A percentile compares a stretch with the other conserved stretches of the same genome.
phyloP scores from a whole-genome alignment of 2,797 vertebrate species.

The Karalla daura region DNA sequence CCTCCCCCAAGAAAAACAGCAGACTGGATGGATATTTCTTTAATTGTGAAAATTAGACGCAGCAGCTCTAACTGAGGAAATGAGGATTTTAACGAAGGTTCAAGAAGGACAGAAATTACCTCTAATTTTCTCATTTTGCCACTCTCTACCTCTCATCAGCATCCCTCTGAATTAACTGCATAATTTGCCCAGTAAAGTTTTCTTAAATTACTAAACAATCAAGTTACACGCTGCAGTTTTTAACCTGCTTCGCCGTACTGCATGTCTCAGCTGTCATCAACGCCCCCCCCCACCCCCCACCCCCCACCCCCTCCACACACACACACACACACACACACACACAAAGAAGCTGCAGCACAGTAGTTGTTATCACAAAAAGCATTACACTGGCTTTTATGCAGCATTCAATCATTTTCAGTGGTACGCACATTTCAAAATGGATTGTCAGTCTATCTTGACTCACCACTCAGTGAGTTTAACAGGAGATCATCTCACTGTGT shows the following conservation, averaged over 20 bases:
- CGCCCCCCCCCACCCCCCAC: no score
- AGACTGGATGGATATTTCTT: conserved; percentile 1
- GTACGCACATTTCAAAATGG: not conserved
- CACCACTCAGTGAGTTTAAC: not conserved
- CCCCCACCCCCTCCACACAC: no score
- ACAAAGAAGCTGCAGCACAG: not conserved
- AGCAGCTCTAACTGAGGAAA: conserved; percentile 15
- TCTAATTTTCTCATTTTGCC: conserved; percentile 26
- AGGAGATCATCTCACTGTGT: no score
- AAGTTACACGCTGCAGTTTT: conserved; percentile 5
- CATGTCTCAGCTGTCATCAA: not conserved
- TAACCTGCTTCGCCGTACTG: not conserved
- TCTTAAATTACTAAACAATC: not conserved
- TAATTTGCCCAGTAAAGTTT: not conserved
- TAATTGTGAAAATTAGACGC: conserved; percentile 19
- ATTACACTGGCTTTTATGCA: no score
- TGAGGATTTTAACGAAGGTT: conserved; percentile 27
- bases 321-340: no score
- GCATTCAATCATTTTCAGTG: no score
- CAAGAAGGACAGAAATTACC: conserved; percentile 17
- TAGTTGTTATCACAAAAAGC: no score
- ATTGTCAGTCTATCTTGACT: not conserved
- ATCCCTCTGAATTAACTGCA: not conserved
- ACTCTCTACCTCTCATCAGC: conserved; percentile 7
- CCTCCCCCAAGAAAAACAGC: conserved; percentile 8